Conservation (phyloP, 2,888 invertebrate genomes). For the Mimas tiliae region DNA sequence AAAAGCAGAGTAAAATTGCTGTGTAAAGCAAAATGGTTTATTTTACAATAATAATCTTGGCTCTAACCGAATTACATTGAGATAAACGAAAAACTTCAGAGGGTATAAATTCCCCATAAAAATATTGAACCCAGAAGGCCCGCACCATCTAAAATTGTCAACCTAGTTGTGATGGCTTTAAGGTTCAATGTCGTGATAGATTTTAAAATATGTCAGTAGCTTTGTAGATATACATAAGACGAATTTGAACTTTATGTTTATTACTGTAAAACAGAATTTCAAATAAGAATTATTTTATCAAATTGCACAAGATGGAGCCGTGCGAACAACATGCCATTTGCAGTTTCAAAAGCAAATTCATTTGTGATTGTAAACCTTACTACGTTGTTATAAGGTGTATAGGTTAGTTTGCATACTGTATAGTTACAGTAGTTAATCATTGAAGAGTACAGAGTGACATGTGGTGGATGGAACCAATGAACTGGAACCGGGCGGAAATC, state of each 20-base stretch:
- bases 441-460: slow-evolving; percentile 32
- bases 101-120: slow-evolving; percentile 22
- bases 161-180: not conserved
- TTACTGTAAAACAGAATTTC: not conserved
- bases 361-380: slow-evolving; percentile 17
- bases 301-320: not conserved
- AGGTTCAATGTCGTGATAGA: not conserved
- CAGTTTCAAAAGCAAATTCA: not conserved
- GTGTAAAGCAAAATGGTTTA: slow-evolving; percentile 15
- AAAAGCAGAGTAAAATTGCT: not conserved
- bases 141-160: not conserved
- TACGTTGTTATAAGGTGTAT: not conserved
- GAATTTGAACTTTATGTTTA: slow-evolving; percentile 15
- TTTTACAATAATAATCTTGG: slow-evolving; percentile 23
- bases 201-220: not conserved
- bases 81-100: slow-evolving; percentile 24
- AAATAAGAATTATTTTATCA: not conserved
- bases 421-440: slow-evolving; percentile 29
- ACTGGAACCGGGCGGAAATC: slow-evolving; percentile 29
- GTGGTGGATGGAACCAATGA: slow-evolving; percentile 29
- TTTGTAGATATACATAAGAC: not conserved
- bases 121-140: slow-evolving; percentile 13
- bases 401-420: not conserved
- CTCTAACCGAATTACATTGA: slow-evolving; percentile 21
- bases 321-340: not conserved